Percentiles rank a stretch among this genome's conserved stretches.
phyloP scores from a whole-genome alignment of 2,888 invertebrate genomes.

The Formica aserva region DNA sequence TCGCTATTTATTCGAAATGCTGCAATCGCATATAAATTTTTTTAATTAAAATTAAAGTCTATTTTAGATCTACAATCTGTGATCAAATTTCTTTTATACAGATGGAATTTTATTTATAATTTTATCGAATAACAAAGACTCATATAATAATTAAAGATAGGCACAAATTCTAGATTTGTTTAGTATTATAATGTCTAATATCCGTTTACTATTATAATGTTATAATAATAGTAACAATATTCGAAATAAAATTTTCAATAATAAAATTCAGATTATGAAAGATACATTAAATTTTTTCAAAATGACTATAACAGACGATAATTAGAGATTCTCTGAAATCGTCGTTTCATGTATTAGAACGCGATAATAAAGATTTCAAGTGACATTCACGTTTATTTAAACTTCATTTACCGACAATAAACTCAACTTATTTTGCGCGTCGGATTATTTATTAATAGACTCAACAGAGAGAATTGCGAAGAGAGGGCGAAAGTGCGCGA shows the following conservation, averaged over 20 bases:
- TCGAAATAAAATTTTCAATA: background rate
- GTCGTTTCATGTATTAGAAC: conserved; percentile 3
- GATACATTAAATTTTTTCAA: background rate
- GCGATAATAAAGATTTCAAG: background rate
- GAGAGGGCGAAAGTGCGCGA: conserved; percentile 22
- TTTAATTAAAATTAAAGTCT: background rate
- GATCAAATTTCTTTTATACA: background rate
- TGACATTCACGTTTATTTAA: conserved; percentile 16
- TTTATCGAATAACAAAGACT: conserved; percentile 7
- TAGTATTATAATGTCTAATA: conserved; percentile 15
- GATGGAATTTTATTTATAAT: conserved; percentile 28
- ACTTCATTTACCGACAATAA: conserved; percentile 40
- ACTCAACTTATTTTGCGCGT: conserved; percentile 13
- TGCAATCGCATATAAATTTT: background rate
- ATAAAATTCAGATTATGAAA: background rate
- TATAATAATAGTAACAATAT: background rate
- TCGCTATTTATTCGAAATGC: background rate
- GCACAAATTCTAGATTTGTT: background rate
- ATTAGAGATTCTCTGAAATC: background rate
- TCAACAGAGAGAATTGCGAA: conserved; percentile 23
- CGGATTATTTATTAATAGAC: conserved; percentile 41
- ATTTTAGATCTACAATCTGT: background rate
- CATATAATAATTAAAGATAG: background rate
- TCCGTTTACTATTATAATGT: background rate
- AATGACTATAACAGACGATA: background rate